Evolutionary conservation across 2,797 vertebrate genomes (phyloP), one percentile per base, ranked within the genome.

Genomic region (Pangasius sanitwongsei): DNA sequence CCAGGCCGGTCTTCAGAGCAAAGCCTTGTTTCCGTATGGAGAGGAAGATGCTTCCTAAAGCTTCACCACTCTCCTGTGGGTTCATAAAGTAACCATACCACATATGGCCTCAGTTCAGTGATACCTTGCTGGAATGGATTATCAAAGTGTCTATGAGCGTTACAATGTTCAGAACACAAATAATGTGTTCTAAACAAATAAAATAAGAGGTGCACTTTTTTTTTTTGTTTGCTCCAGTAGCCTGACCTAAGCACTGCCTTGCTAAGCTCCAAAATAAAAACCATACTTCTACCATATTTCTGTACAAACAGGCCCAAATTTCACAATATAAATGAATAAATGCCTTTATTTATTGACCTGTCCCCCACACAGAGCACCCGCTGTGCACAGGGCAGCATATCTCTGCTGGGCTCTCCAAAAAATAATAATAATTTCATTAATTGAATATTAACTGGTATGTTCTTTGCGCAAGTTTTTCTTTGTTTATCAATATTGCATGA

Each of bases 1-100:
- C 93, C 95, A 93, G 89, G 94, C 88, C 92, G 91, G 92, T 59
- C 88, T 90, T 95, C 93, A 95, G 94, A 94, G 93, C 93, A 92
- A 92, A 92, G 93, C 89, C 84, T 89, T 89, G 83, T 90, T 92
- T 93, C 89, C 90, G 91, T 93, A 85, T 87, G 83, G 75, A 85
- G 67, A 74, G 41, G 82, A 81, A 87, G 77, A 81, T 63, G 85
- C 82, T 86, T 92, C 77, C 72, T 87, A 77, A 86, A 67, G 81
- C 59, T 83, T 57, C 59, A 44, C 81, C 53, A 63, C 85, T 87
- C 86, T 91, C 86, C 85, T 92, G 90, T 91, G 90, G 91, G 80
- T 31, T 55, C 65, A 89, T 91, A 92, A 92, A 90, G 59, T 77
- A 57, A 18, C 25, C 31, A 7, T 63, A 16, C 28, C 87, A 84